These are phyloP conservation scores for Xiphophorus birchmanni DNA, from an alignment of 2,797 vertebrate species.

Conservation along the genomic window DNA sequence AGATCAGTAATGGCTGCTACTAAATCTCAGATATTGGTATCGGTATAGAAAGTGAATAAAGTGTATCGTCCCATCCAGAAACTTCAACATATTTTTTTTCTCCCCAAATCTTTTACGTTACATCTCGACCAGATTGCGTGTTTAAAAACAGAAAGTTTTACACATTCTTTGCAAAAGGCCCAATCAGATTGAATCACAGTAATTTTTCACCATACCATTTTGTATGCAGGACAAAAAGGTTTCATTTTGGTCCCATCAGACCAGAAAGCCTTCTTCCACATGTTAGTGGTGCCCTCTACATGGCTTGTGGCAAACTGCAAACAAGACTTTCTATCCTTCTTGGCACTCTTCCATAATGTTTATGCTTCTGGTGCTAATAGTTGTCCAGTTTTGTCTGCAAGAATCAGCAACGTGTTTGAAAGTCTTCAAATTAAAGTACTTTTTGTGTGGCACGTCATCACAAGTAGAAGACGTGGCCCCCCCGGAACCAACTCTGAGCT, in stretches of 20 bases:
- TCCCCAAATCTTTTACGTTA: neutral
- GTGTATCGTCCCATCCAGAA: too few relatives aligned
- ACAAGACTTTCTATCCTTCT: neutral
- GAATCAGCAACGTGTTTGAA: neutral
- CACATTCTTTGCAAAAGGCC: neutral
- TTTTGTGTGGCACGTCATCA: neutral
- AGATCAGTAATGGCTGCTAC: too few relatives aligned
- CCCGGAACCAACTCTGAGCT: neutral
- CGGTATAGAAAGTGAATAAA: too few relatives aligned
- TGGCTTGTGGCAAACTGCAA: conserved; percentile 1
- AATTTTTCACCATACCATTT: neutral
- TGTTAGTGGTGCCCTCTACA: neutral
- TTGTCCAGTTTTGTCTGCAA: neutral
- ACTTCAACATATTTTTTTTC: too few relatives aligned
- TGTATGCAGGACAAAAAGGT: neutral
- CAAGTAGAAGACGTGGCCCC: neutral
- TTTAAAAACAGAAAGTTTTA: neutral
- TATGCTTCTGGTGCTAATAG: neutral
- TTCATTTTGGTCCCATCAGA: neutral
- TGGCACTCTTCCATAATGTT: neutral
- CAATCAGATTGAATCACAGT: too few relatives aligned
- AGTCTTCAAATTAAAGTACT: neutral
- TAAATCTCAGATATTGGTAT: too few relatives aligned
- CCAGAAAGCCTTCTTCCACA: neutral
- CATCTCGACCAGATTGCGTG: neutral